These are phyloP conservation scores for Apamea monoglypha DNA, from an alignment of 2,888 invertebrate genomes.

Conservation along the genomic window DNA sequence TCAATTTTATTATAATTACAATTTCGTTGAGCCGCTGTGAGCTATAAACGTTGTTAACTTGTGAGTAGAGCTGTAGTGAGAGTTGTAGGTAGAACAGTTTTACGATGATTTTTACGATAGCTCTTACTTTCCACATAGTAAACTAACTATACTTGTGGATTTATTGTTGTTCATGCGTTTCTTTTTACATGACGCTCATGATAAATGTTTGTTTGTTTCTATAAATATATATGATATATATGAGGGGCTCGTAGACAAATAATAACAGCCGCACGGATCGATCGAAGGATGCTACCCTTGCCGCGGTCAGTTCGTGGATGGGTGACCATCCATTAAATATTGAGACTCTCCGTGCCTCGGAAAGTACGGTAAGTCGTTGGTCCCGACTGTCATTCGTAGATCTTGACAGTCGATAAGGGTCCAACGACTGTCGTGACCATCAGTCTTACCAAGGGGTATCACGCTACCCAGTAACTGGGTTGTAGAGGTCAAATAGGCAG, in stretches of 20 bases:
- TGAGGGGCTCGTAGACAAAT: neutral
- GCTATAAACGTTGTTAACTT: conserved; percentile 49
- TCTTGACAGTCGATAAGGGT: neutral
- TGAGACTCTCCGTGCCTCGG: neutral
- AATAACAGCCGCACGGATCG: neutral
- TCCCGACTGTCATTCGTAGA: neutral
- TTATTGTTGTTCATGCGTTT: conserved; percentile 8
- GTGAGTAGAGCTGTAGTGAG: conserved; percentile 18
- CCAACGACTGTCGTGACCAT: too few relatives aligned
- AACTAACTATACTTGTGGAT: conserved; percentile 10
- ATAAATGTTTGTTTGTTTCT: conserved; percentile 7
- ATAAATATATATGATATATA: neutral
- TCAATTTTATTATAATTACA: conserved; percentile 14
- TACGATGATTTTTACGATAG: conserved; percentile 56
- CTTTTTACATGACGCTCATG: neutral
- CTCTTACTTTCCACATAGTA: conserved; percentile 39
- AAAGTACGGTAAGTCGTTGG: neutral
- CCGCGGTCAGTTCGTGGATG: neutral
- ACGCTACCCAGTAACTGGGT: neutral
- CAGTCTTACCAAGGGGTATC: neutral
- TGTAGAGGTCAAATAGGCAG: neutral
- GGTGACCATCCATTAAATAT: neutral
- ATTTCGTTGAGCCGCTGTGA: neutral
- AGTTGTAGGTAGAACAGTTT: conserved; percentile 25
- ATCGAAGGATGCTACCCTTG: neutral